Evolutionary conservation across 2,797 vertebrate genomes (phyloP), one percentile per base, ranked within the genome.

Genomic region (Paguma larvata): DNA sequence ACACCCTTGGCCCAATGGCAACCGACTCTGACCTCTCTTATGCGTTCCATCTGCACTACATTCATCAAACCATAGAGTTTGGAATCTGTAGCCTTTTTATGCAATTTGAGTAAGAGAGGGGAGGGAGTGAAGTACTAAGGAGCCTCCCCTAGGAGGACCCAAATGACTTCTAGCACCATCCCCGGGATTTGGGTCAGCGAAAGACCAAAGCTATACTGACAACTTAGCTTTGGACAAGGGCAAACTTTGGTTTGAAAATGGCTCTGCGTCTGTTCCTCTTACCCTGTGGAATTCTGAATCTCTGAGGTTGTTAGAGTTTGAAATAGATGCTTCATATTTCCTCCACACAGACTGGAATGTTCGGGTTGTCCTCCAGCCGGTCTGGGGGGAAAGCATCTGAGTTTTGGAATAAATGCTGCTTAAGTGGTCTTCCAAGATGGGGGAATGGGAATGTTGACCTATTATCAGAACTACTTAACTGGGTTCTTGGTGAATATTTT

Each of bases 61-160:
- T 97, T 95, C 79, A 97, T 97, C 97, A 97, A 94, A 79, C 67
- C 79, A 38, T 6, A 48, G 78, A 79, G 51, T 88, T 88, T 85
- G 90, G 92, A 92, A 93, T 85, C 92, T 44, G 18, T 3, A 68
- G 62, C 21, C 32, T 75, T 93, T 97, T 80, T 34, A 46, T 53
- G 73, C 27, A 97, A 85, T 97, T 96, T 97, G 75, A 97, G 51
- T 88, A 88, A 92, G 85, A 96, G 63, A 97, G 16, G 14, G 18
- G 65, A 92, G n/a, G 53, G 44, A 90, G 11, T 23, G 1, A 91
- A 79, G 6, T 46, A 84, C 41, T 95, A 95, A 96, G 78, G 91
- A 92, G 53, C 41, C 65, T 97, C 34, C 78, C 72, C 87, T 63
- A 25, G 9, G 46, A 79, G 56, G 27, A 68, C 51, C 59, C 85